Conservation (phyloP, 2,888 invertebrate species). For the Pristionchus fissidentatus region DNA sequence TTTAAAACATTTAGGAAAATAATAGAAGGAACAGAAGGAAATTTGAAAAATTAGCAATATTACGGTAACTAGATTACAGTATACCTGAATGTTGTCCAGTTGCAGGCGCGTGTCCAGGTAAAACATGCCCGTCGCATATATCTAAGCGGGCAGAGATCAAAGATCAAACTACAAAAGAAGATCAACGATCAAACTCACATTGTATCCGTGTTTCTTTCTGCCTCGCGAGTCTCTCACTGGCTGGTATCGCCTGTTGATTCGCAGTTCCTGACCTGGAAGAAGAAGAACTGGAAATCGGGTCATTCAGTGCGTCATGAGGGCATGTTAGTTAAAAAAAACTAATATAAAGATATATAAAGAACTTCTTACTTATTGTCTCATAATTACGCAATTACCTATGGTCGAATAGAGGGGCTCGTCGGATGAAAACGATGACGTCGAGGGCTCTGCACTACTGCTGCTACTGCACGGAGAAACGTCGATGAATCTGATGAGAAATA, state of each 20-base stretch:
- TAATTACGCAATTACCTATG: not conserved
- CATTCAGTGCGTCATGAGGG: no score
- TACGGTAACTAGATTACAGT: not conserved
- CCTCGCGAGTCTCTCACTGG: not conserved
- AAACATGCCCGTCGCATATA: constrained; percentile 36
- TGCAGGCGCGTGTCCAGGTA: constrained; percentile 44
- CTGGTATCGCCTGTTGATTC: constrained; percentile 9
- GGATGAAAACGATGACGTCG: not conserved
- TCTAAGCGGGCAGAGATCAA: not conserved
- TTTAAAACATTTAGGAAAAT: not conserved
- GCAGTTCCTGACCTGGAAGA: not conserved
- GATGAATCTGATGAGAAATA: not conserved
- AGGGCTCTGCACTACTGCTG: not conserved
- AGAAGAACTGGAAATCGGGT: no score
- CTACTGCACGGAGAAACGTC: not conserved
- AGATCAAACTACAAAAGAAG: not conserved
- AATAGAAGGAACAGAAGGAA: not conserved
- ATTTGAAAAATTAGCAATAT: not conserved
- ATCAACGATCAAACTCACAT: not conserved
- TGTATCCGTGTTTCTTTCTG: constrained; percentile 7
- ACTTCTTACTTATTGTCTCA: not conserved
- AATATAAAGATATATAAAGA: not conserved
- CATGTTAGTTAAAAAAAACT: not conserved
- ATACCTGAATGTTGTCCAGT: constrained; percentile 39
- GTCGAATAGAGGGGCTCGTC: constrained; percentile 14